Evolutionary conservation across 35 echinoderm and acorn worm genomes (phyloP).

Genomic region (Amphiura filiformis): DNA sequence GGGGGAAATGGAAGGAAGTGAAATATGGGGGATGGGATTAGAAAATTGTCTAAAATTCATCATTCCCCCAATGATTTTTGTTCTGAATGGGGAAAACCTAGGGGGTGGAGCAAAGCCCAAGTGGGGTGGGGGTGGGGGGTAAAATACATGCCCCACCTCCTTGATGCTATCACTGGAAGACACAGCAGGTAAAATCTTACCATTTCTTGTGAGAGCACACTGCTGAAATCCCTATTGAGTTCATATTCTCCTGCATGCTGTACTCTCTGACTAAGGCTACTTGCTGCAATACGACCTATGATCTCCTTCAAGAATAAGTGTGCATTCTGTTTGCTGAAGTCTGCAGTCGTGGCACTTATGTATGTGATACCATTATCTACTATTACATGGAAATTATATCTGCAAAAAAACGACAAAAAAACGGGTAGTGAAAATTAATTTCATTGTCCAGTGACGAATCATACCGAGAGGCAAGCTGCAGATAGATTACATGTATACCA

Average conservation of each 20-base stretch:
- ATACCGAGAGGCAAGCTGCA: too few relatives aligned
- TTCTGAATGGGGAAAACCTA: too few relatives aligned
- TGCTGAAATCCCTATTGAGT: slow-evolving; percentile 75
- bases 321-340: slow-evolving; percentile 67
- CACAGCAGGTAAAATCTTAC: slow-evolving; percentile 20
- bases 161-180: too few relatives aligned
- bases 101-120: too few relatives aligned
- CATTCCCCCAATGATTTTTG: too few relatives aligned
- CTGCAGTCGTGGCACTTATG: slow-evolving; percentile 67
- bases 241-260: slow-evolving; percentile 85
- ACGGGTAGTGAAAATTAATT: not conserved
- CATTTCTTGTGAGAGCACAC: slow-evolving; percentile 87
- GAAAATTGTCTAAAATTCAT: too few relatives aligned
- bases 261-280: slow-evolving; percentile 57
- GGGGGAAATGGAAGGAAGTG: too few relatives aligned
- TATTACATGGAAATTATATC: slow-evolving; percentile 84
- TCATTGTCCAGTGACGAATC: too few relatives aligned
- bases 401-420: not conserved
- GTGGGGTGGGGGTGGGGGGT: too few relatives aligned
- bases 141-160: too few relatives aligned
- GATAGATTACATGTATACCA: too few relatives aligned
- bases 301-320: slow-evolving; percentile 72
- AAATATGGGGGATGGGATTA: too few relatives aligned
- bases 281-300: slow-evolving; percentile 37
- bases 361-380: slow-evolving; percentile 79